phyloP scores from a whole-genome alignment of 1,140 invertebrate species.

The Neodiprion pinetum region DNA sequence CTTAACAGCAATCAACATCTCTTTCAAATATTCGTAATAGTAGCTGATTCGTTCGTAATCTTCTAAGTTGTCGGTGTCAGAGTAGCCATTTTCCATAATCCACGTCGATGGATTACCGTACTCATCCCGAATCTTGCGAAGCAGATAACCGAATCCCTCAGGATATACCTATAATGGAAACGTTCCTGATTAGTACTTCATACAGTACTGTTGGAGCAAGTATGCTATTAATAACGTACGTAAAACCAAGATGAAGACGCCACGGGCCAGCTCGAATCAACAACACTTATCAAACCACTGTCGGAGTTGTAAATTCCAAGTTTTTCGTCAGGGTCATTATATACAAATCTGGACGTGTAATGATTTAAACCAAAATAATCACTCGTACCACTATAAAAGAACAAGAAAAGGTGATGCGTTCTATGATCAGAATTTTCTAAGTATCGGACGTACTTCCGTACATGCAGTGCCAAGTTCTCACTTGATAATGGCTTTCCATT shows the following conservation, averaged over 20 bases:
- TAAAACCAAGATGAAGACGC: not conserved
- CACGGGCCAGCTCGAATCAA: not conserved
- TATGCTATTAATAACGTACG: not conserved
- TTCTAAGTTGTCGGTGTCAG: not conserved
- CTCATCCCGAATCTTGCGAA: not conserved
- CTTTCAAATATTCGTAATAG: not conserved
- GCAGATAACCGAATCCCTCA: slow-evolving; percentile 4
- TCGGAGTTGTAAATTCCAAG: not conserved
- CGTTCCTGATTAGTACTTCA: no score
- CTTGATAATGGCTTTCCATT: slow-evolving; percentile 46
- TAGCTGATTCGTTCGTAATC: not conserved
- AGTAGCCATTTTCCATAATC: not conserved
- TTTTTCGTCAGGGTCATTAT: not conserved
- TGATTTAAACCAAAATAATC: not conserved
- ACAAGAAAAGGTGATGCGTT: not conserved
- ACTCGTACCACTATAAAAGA: not conserved
- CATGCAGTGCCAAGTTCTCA: slow-evolving; percentile 47
- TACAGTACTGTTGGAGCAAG: not conserved
- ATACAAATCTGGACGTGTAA: not conserved
- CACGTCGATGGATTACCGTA: not conserved
- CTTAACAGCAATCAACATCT: not conserved
- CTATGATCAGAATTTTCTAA: not conserved
- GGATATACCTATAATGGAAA: no score
- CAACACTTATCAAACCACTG: not conserved
- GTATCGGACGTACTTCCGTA: not conserved